Evolutionary conservation across 2,797 vertebrate genomes (phyloP), one percentile per base, ranked within the genome.

Genomic region (Microhierax caerulescens): DNA sequence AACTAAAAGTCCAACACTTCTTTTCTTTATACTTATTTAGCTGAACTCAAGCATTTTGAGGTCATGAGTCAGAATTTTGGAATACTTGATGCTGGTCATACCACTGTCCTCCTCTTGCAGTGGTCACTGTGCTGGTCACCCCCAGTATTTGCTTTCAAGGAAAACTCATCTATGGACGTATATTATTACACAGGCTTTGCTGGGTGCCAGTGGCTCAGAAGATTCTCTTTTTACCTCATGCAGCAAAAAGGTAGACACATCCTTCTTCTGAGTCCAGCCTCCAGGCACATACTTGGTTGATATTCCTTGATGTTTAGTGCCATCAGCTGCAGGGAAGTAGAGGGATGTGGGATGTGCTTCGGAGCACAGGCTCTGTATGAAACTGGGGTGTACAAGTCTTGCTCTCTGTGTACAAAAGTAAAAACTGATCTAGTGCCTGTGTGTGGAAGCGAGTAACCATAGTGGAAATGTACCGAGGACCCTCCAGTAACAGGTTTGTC

Each of bases 181-280:
- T 13, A 6, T 69, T 36, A 20, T 45, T 61, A 65, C 18, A 15
- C 9, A 32, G 48, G 14, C 10, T 90, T 56, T 75, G 8, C 34
- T 81, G 65, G 11, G 34, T 60, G 21, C 43, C 3, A 1, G 24
- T 51, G 54, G 9, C 47, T 79, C 36, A 59, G 63, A 63, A 36
- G 50, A 67, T 20, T 25, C n/a, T 88, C 10, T 2, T 1, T 82
- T 85, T 95, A n/a, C 51, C 54, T 75, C 36, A 12, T n/a, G 25
- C 30, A 67, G 23, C 25, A 59, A 22, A 48, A 43, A 68, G 4
- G 11, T 2, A 57, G 36, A n/a, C 0, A 0, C 2, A 1, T 25
- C 37, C 30, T 14, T 45, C 8, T 78, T 28, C 36, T 39, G 45
- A 50, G 32, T 24, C 36, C 56, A 47, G 9, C 50, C 43, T 85